Evolutionary conservation across 2,888 invertebrate genomes (phyloP).

Genomic region (Tenthredo scrophulariae): DNA sequence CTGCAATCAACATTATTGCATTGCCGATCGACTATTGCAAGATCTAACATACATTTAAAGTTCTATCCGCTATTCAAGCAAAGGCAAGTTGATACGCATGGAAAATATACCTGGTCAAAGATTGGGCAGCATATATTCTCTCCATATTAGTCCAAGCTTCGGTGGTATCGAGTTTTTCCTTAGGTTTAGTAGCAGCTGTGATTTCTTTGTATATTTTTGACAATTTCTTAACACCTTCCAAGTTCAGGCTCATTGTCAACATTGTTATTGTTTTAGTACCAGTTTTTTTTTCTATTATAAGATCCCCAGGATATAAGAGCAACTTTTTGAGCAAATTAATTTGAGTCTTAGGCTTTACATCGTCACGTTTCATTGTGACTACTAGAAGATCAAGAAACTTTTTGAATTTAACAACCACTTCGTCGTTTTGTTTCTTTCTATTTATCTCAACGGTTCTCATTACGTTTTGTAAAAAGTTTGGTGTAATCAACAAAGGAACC

Average conservation of each 20-base stretch:
- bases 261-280: conserved; percentile 84
- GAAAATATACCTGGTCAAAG: conserved; percentile 77
- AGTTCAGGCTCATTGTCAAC: conserved; percentile 82
- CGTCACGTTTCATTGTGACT: conserved; percentile 79
- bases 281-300: conserved; percentile 87
- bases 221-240: conserved; percentile 83
- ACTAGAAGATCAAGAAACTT: conserved; percentile 80
- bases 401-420: conserved; percentile 81
- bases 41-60: conserved; percentile 9
- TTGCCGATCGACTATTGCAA: conserved; percentile 20
- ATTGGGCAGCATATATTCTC: conserved; percentile 83
- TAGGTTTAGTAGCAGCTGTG: conserved; percentile 80
- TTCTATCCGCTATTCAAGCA: conserved; percentile 76
- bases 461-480: conserved; percentile 84
- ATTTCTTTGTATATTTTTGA: conserved; percentile 83
- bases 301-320: conserved; percentile 85
- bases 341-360: conserved; percentile 80
- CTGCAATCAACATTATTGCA: conserved; percentile 65
- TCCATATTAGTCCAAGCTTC: conserved; percentile 85
- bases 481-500: conserved; percentile 83
- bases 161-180: conserved; percentile 79
- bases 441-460: conserved; percentile 83
- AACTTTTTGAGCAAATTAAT: conserved; percentile 83
- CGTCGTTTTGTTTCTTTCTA: conserved; percentile 81
- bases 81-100: conserved; percentile 62